Conservation (phyloP, 2,113 vertebrate genomes). For the Anolis carolinensis region DNA sequence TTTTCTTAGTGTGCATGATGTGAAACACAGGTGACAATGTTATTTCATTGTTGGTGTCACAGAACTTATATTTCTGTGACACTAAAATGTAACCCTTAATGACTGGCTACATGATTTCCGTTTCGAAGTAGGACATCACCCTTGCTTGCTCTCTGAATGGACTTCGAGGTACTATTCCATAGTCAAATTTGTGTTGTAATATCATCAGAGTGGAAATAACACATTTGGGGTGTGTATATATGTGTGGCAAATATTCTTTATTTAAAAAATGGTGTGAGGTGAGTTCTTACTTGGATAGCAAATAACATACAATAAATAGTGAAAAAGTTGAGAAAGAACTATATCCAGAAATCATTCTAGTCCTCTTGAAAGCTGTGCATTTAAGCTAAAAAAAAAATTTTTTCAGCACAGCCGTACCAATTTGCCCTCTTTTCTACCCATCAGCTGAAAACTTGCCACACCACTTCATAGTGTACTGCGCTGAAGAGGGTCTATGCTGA, state of each 20-base stretch:
- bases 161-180: neutral
- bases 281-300: neutral
- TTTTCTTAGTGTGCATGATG: neutral
- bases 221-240: neutral
- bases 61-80: neutral
- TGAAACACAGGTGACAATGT: neutral
- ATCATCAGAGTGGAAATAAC: neutral
- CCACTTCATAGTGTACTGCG: neutral
- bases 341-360: neutral
- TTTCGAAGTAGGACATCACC: neutral
- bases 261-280: neutral
- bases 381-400: neutral
- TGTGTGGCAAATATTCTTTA: too few relatives aligned
- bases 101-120: neutral
- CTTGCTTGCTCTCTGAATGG: neutral
- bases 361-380: neutral
- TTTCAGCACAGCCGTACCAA: neutral
- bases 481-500: neutral
- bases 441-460: neutral
- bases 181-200: neutral
- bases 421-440: too few relatives aligned
- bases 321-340: neutral
- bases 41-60: neutral
- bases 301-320: neutral
- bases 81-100: too few relatives aligned